phyloP scores from a whole-genome alignment of 1,140 invertebrate species.

The Phymorhynchus buccinoides region DNA sequence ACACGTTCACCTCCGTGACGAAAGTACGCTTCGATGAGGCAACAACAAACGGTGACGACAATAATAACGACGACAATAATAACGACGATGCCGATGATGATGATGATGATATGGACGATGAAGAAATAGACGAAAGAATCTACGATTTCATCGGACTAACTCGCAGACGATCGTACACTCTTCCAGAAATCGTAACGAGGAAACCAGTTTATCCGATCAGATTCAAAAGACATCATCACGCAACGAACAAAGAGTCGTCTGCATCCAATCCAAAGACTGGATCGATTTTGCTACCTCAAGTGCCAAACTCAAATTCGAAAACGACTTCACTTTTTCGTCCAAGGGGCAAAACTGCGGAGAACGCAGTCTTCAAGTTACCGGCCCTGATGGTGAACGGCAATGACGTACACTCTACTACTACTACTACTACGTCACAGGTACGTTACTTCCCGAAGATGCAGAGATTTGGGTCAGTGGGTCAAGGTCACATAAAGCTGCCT shows the following conservation, averaged over 20 bases:
- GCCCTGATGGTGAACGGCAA: neutral
- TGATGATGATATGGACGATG: neutral
- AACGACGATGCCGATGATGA: neutral
- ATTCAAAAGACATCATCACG: too few relatives aligned
- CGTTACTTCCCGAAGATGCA: neutral
- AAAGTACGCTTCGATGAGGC: neutral
- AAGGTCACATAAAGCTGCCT: neutral
- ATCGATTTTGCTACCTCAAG: neutral
- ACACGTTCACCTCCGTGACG: neutral
- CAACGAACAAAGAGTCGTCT: neutral
- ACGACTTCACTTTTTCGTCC: neutral
- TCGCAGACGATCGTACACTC: neutral
- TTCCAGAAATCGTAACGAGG: neutral
- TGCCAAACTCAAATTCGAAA: neutral
- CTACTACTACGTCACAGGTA: neutral
- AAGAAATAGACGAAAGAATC: neutral
- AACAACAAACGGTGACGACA: too few relatives aligned
- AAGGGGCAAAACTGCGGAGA: neutral
- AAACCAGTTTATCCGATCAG: neutral
- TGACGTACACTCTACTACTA: too few relatives aligned
- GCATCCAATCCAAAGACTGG: neutral
- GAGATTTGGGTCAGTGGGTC: neutral
- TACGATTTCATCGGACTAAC: neutral
- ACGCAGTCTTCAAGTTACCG: neutral
- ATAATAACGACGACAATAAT: too few relatives aligned